Evolutionary conservation across 2,113 vertebrate species (phyloP).

Genomic region (Pluvianellus socialis): DNA sequence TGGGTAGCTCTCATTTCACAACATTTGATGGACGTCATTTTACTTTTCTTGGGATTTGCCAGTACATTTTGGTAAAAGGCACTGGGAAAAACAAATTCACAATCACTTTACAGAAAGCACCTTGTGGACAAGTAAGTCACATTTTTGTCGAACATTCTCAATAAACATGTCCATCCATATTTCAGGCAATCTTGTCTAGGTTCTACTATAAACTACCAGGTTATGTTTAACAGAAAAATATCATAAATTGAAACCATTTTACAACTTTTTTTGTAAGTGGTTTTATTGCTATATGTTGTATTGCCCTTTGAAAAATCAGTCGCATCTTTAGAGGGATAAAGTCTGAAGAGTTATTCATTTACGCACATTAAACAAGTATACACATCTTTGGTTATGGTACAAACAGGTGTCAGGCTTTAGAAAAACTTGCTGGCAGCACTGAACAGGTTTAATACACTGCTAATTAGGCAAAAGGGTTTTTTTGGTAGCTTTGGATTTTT

Average conservation of each 20-base stretch:
- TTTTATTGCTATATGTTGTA: background rate
- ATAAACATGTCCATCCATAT: background rate
- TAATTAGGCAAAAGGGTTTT: background rate
- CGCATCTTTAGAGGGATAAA: background rate
- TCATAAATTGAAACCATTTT: background rate
- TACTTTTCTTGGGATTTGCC: slow-evolving; percentile 91
- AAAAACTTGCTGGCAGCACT: slow-evolving; percentile 38
- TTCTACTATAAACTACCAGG: background rate
- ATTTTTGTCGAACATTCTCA: background rate
- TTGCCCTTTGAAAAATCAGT: background rate
- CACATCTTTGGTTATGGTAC: slow-evolving; percentile 9
- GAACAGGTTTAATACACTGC: slow-evolving; percentile 1
- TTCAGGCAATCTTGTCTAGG: background rate
- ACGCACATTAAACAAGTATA: background rate
- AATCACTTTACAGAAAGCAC: slow-evolving; percentile 88
- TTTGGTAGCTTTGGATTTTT: background rate
- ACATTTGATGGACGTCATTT: slow-evolving; percentile 96
- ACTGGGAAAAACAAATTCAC: slow-evolving; percentile 88
- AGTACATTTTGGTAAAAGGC: slow-evolving; percentile 93
- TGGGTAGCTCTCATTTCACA: slow-evolving; percentile 89
- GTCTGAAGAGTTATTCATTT: background rate
- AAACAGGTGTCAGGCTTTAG: background rate
- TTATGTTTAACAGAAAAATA: background rate
- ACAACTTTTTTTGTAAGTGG: background rate
- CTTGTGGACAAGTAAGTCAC: slow-evolving; percentile 86